Evolutionary conservation across 1,140 invertebrate genomes (phyloP).

Genomic region (Adoxophyes honmai): DNA sequence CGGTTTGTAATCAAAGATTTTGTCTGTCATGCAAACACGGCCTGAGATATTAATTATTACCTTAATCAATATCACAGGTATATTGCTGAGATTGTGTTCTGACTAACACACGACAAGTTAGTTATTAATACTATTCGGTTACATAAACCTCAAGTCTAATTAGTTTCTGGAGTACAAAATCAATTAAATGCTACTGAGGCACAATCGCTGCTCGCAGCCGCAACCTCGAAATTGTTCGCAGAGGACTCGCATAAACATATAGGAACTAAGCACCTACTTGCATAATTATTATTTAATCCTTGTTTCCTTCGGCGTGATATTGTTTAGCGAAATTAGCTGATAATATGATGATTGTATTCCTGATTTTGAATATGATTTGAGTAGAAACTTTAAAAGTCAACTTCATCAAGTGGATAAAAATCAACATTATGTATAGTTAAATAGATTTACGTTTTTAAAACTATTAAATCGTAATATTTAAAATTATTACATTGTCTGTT

Average conservation of each 20-base stretch:
- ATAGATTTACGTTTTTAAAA: too few species aligned
- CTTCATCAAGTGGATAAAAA: too few species aligned
- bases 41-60: slow-evolving; percentile 38
- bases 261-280: too few species aligned
- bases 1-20: slow-evolving; percentile 3
- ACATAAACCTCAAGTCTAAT: slow-evolving; percentile 71
- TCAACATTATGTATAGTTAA: too few species aligned
- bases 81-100: slow-evolving; percentile 46
- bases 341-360: too few species aligned
- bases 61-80: slow-evolving; percentile 33
- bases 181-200: slow-evolving; percentile 68
- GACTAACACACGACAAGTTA: slow-evolving; percentile 52
- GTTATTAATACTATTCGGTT: slow-evolving; percentile 66
- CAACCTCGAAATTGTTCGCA: slow-evolving; percentile 52
- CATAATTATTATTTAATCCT: too few species aligned
- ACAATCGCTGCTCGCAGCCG: slow-evolving; percentile 38
- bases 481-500: too few species aligned
- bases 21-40: slow-evolving; percentile 2
- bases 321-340: too few species aligned
- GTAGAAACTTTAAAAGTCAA: too few species aligned
- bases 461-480: too few species aligned
- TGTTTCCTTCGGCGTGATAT: too few species aligned
- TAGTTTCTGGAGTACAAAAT: slow-evolving; percentile 70
- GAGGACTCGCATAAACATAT: slow-evolving; percentile 39
- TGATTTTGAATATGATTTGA: too few species aligned